A percentile compares a stretch with the other conserved stretches of the same genome.
These are phyloP conservation scores for Pelmatolapia mariae DNA, from an alignment of 2,113 vertebrate genomes.

Conservation along the genomic window DNA sequence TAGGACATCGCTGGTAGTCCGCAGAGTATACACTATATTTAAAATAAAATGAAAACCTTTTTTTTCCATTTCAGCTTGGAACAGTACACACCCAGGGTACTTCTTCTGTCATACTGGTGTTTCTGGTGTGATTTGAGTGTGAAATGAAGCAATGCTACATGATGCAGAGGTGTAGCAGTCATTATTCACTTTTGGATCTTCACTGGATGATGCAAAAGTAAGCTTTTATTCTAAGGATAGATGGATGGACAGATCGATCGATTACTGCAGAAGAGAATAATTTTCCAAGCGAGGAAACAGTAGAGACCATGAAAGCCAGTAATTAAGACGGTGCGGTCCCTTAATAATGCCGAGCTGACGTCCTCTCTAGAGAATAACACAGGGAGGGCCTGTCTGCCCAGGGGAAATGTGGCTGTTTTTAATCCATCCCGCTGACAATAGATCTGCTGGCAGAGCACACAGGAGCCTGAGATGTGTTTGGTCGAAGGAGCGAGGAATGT, in stretches of 20 bases:
- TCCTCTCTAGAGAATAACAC: background rate
- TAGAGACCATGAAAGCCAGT: background rate
- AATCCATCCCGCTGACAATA: constrained; percentile 25
- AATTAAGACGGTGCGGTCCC: constrained; percentile 8
- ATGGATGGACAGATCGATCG: background rate
- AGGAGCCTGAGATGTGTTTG: constrained; percentile 3
- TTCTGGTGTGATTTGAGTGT: background rate
- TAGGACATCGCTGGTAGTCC: background rate
- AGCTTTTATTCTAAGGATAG: background rate
- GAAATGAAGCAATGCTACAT: background rate
- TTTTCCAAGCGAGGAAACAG: background rate
- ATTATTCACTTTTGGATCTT: background rate
- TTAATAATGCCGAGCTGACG: background rate
- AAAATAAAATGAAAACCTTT: background rate
- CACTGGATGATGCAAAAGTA: background rate
- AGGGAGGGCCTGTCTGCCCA: background rate
- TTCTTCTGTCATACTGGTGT: background rate
- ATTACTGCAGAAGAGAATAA: background rate
- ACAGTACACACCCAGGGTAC: background rate
- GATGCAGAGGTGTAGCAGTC: background rate
- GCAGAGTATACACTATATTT: background rate
- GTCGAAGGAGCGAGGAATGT: background rate
- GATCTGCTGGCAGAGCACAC: constrained; percentile 17
- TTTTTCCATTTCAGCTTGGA: background rate
- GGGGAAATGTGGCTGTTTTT: constrained; percentile 20